Evolutionary conservation across 2,797 vertebrate genomes (phyloP).

Genomic region (Gymnocypris eckloni): DNA sequence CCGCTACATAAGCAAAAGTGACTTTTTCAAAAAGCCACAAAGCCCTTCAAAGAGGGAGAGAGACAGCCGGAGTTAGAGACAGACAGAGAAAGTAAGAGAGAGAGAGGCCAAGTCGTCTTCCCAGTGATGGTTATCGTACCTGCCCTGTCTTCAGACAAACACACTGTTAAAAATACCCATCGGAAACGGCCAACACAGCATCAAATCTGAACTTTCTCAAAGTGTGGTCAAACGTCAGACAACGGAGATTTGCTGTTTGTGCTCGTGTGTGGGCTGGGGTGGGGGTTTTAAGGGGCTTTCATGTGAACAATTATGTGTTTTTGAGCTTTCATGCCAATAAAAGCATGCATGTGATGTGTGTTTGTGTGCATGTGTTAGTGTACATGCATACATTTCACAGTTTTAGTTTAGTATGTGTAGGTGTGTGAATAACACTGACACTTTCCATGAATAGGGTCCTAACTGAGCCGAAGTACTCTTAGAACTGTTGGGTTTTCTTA

Average conservation of each 20-base stretch:
- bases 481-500: neutral
- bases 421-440: constrained; percentile 25
- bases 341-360: neutral
- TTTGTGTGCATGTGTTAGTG: constrained; percentile 14
- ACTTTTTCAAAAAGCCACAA: constrained; percentile 75
- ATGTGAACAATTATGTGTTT: constrained; percentile 19
- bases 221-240: constrained; percentile 65
- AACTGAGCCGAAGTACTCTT: neutral
- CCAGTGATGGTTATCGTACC: constrained; percentile 80
- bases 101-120: constrained; percentile 58
- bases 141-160: constrained; percentile 65
- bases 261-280: constrained; percentile 18
- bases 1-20: constrained; percentile 68
- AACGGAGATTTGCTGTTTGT: constrained; percentile 47
- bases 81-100: constrained; percentile 36
- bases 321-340: constrained; percentile 23
- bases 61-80: constrained; percentile 20
- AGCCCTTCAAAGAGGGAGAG: constrained; percentile 71
- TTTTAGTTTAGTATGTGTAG: constrained; percentile 16
- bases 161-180: constrained; percentile 71
- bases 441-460: constrained; percentile 11
- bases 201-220: constrained; percentile 65
- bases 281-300: neutral
- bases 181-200: constrained; percentile 65
- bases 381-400: neutral